These are phyloP conservation scores for Oxyscelio sp. DNA, from an alignment of 2,888 invertebrate species.

Conservation along the genomic window DNA sequence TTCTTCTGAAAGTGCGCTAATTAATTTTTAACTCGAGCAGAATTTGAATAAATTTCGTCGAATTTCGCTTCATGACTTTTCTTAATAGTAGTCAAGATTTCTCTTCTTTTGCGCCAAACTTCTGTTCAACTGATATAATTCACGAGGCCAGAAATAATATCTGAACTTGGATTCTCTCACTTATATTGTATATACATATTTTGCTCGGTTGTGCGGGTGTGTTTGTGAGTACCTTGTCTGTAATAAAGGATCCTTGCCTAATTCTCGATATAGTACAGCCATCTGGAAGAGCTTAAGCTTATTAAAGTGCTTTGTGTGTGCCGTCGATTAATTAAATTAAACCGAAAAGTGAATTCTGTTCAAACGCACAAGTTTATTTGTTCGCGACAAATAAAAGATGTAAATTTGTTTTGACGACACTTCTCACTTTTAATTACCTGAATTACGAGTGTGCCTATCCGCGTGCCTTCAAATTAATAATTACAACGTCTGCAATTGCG, in stretches of 20 bases:
- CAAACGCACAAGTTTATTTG: constrained; percentile 60
- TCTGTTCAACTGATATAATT: constrained; percentile 54
- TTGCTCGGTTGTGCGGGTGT: constrained; percentile 23
- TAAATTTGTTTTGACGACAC: constrained; percentile 62
- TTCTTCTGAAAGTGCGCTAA: no score
- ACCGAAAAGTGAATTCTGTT: constrained; percentile 65
- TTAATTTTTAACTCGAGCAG: no score
- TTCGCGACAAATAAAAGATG: constrained; percentile 42
- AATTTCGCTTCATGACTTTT: no score
- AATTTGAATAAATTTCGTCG: no score
- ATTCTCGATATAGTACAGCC: constrained; percentile 73
- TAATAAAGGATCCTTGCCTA: constrained; percentile 70
- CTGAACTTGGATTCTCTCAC: constrained; percentile 46
- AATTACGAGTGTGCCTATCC: constrained; percentile 21
- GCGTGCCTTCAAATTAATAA: neutral
- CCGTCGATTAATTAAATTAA: constrained; percentile 73
- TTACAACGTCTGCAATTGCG: no score
- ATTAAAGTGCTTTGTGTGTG: constrained; percentile 71
- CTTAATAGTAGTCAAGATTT: no score
- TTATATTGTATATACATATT: constrained; percentile 64
- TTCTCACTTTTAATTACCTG: constrained; percentile 67
- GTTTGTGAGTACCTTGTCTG: constrained; percentile 57
- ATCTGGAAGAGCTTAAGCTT: constrained; percentile 73
- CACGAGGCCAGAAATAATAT: constrained; percentile 58
- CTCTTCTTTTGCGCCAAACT: no score